Base-by-base conservation (phyloP, 2,797 vertebrate genomes). In the Rallus crepitans region DNA sequence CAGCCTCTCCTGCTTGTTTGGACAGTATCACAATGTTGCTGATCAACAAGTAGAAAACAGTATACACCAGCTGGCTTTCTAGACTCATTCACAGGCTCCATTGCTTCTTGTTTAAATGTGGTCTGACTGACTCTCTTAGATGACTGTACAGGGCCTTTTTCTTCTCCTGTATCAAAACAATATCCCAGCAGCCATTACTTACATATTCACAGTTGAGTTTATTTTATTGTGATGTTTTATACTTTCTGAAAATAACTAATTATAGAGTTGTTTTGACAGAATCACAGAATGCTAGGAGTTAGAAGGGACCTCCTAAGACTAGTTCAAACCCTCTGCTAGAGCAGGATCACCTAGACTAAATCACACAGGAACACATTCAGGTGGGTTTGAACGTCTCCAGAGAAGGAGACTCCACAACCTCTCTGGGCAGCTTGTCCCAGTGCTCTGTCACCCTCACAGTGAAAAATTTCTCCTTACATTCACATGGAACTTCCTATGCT, bases 21-120 rank as follows among this genome's bases (percentile, higher is more conserved):
- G 84, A 96, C 87, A 96, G 47, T 92, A 95, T 80, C 83, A 96
- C 90, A 97, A 96, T 84, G 89, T n/a, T 96, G 96, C 68, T 96
- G 81, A 95, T 94, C 96, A 95, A 96, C 95, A 96, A 89, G 88
- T 3, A 70, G 48, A 89, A 93, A 37, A 52, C 64, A 85, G 42
- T 27, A 60, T 52, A 68, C 48, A 65, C 20, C 69, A 65, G 50
- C 40, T 71, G 80, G 50, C 88, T 93, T 84, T 96, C 94, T 89
- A 92, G 64, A 93, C 81, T 92, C 66, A 53, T 81, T 72, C 94
- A 42, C 42, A 91, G 57, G 45, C 78, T 87, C 45, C 18, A 27
- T 1, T 77, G 33, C 65, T 94, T 75, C 79, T 94, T 69, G 61
- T 55, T 93, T 39, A 81, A 78, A 83, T 57, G 59, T 59, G 35